phyloP scores from a whole-genome alignment of 2,888 invertebrate species.

The Polymixis lichenea region DNA sequence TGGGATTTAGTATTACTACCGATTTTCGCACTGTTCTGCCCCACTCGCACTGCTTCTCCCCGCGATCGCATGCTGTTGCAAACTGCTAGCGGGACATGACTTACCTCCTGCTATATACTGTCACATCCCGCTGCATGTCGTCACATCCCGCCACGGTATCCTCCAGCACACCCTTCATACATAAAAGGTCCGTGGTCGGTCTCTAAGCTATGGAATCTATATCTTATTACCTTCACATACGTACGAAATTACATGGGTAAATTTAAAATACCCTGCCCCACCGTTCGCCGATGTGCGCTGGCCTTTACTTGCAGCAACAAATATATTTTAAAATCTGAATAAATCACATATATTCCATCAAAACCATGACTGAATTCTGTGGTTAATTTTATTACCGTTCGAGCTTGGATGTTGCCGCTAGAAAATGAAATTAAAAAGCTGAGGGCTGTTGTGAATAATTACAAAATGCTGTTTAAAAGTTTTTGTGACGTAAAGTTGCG shows the following conservation, averaged over 20 bases:
- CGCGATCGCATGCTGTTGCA: background rate
- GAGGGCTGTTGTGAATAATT: slow-evolving; percentile 72
- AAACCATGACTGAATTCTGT: slow-evolving; percentile 55
- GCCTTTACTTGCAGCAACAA: background rate
- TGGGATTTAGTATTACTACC: background rate
- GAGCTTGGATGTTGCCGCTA: slow-evolving; percentile 65
- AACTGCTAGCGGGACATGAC: too few species aligned
- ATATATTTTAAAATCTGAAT: slow-evolving; percentile 35
- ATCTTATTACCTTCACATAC: background rate
- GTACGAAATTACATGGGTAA: background rate
- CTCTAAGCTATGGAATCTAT: background rate
- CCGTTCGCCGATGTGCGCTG: background rate
- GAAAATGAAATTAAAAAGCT: slow-evolving; percentile 75
- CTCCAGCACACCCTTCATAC: too few species aligned
- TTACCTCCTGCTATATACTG: background rate
- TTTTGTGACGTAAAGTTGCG: slow-evolving; percentile 46
- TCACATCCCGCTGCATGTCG: background rate
- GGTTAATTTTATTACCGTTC: slow-evolving; percentile 68
- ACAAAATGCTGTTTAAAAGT: slow-evolving; percentile 73
- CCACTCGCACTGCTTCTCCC: background rate
- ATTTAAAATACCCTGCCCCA: background rate
- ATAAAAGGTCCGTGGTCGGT: background rate
- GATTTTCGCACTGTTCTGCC: background rate
- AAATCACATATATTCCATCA: slow-evolving; percentile 58
- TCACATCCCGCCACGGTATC: background rate